phyloP scores from a whole-genome alignment of 2,113 vertebrate genomes.

The Urocolius indicus region DNA sequence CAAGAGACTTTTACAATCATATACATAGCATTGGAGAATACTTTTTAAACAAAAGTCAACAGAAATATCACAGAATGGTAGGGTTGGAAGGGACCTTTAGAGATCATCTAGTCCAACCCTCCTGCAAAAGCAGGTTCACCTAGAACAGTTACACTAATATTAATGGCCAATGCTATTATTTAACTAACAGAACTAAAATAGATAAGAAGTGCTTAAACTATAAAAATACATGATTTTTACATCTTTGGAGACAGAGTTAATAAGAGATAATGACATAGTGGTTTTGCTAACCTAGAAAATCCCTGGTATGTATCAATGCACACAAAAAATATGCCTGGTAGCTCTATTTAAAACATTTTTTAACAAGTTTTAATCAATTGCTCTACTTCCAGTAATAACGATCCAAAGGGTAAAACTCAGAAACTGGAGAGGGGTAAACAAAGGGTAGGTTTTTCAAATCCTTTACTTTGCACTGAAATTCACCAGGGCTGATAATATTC shows the following conservation, averaged over 20 bases:
- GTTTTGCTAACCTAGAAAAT: neutral
- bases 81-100: too few species aligned
- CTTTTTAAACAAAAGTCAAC: neutral
- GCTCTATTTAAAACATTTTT: neutral
- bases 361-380: neutral
- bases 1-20: neutral
- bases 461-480: neutral
- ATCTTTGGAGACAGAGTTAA: neutral
- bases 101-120: too few species aligned
- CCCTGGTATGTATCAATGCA: neutral
- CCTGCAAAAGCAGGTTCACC: too few species aligned
- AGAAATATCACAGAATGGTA: neutral
- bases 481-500: neutral
- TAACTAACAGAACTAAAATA: neutral
- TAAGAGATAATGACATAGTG: accelerated
- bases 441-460: neutral
- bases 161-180: neutral
- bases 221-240: neutral
- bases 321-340: neutral
- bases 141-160: neutral
- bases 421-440: accelerated
- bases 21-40: neutral
- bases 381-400: neutral
- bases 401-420: too few species aligned
- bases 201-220: neutral